Base-by-base conservation (phyloP, 2,113 vertebrate genomes). In the Zosterops lateralis region DNA sequence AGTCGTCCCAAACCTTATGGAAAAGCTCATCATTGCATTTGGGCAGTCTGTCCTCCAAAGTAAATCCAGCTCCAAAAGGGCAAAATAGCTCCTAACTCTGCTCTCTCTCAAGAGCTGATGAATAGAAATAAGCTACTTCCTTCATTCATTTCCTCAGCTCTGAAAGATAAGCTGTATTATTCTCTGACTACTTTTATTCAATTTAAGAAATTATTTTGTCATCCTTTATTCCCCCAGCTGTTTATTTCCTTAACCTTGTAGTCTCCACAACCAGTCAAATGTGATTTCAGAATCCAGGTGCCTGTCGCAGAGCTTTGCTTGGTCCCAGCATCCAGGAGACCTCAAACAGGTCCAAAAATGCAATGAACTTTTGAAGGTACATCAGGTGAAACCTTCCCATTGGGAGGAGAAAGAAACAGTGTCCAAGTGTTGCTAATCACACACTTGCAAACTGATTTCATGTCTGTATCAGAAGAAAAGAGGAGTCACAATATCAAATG, bases 121-220 rank as follows among this genome's bases (percentile, higher is more conserved):
- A 91, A 89, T 31, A 83, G 10, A 87, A 87, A 83, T 74, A 58
- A 60, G 31, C 57, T 82, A 56, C 50, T 61, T 95, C 44, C 61
- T 86, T 91, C 80, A 79, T 18, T 64, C 28, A 71, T 38, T 74
- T 75, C n/a, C 32, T 34, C 72, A 73, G n/a, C 61, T 58, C 48
- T 81, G 64, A 77, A 73, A 74, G 32, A 88, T 26, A 87, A 26
- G 36, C 13, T 65, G 14, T 38, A 74, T 58, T 84, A 65, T 82
- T 62, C 70, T 62, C 40, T 87, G 45, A 19, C 34, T 79, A 45
- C 14, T 91, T 95, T 92, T 79, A 56, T 16, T 68, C 29, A 86
- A 45, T 74, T 75, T 73, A 73, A 71, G 32, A 81, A 92, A 87
- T 38, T 0, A 24, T 58, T 76, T 94, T 87, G 9, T 14, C 36